Evolutionary conservation across 2,797 vertebrate genomes (phyloP).

Genomic region (Sebastes itinus): DNA sequence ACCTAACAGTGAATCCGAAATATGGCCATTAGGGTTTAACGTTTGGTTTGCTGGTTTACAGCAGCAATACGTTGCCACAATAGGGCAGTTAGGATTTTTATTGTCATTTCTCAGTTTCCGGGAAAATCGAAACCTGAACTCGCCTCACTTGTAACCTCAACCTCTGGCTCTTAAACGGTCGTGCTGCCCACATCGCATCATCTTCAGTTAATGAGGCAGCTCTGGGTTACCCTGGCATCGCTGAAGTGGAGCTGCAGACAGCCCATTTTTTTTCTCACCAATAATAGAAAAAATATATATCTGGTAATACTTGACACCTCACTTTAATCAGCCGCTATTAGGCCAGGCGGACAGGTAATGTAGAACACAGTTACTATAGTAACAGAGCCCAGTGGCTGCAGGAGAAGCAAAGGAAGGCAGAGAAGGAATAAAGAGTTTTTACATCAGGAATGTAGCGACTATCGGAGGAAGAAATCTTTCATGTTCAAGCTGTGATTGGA

Average conservation of each 20-base stretch:
- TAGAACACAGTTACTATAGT: conserved; percentile 66
- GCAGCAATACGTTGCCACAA: neutral
- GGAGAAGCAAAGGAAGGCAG: conserved; percentile 21
- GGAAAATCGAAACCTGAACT: neutral
- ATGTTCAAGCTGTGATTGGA: conserved; percentile 29
- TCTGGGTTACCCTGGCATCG: neutral
- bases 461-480: conserved; percentile 18
- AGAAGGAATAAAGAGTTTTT: conserved; percentile 19
- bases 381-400: conserved; percentile 46
- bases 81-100: neutral
- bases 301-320: conserved; percentile 9
- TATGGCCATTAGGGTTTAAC: neutral
- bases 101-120: neutral
- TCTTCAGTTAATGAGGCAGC: conserved; percentile 8
- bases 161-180: neutral
- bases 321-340: conserved; percentile 39
- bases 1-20: conserved; percentile 17
- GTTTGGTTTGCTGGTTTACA: neutral
- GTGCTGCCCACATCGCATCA: neutral
- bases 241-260: conserved; percentile 3
- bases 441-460: neutral
- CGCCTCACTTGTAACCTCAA: neutral
- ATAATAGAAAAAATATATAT: conserved; percentile 4
- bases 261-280: neutral
- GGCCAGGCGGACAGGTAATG: conserved; percentile 24